Percentiles rank a stretch among this genome's conserved stretches.
These are phyloP conservation scores for Xiphophorus birchmanni DNA, from an alignment of 2,797 vertebrate species.

Conservation along the genomic window DNA sequence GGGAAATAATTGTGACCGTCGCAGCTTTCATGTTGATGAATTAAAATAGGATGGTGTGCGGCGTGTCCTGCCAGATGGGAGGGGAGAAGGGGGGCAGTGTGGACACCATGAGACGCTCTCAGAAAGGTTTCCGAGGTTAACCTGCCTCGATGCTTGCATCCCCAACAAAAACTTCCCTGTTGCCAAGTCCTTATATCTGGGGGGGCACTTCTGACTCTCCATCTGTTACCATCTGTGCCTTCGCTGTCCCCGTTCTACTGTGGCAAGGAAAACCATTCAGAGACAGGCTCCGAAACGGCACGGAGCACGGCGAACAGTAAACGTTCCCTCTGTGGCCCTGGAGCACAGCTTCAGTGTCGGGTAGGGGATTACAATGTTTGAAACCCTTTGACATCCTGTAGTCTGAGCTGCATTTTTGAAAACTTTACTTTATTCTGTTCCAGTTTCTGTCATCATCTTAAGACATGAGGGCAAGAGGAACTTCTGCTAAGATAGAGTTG, in stretches of 20 bases:
- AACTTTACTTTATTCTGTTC: not conserved
- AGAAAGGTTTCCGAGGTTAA: slow-evolving; percentile 73
- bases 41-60: not conserved
- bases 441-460: not conserved
- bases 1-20: slow-evolving; percentile 20
- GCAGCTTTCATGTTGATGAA: slow-evolving; percentile 11
- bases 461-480: not conserved
- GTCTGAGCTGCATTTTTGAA: slow-evolving; percentile 7
- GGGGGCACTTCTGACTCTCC: slow-evolving; percentile 80
- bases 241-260: slow-evolving; percentile 71
- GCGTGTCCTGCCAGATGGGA: not conserved
- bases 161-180: slow-evolving; percentile 69
- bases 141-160: slow-evolving; percentile 68
- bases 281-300: slow-evolving; percentile 58
- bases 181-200: slow-evolving; percentile 80
- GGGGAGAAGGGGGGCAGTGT: not conserved
- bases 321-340: slow-evolving; percentile 64
- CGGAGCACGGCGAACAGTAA: slow-evolving; percentile 53
- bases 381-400: slow-evolving; percentile 23
- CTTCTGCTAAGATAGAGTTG: no score
- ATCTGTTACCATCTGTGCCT: slow-evolving; percentile 84
- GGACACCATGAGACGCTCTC: slow-evolving; percentile 42
- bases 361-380: slow-evolving; percentile 26
- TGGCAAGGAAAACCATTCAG: slow-evolving; percentile 49
- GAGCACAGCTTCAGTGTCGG: slow-evolving; percentile 42